Conservation (phyloP, 2,113 vertebrate species). For the Protobothrops flavoviridis region DNA sequence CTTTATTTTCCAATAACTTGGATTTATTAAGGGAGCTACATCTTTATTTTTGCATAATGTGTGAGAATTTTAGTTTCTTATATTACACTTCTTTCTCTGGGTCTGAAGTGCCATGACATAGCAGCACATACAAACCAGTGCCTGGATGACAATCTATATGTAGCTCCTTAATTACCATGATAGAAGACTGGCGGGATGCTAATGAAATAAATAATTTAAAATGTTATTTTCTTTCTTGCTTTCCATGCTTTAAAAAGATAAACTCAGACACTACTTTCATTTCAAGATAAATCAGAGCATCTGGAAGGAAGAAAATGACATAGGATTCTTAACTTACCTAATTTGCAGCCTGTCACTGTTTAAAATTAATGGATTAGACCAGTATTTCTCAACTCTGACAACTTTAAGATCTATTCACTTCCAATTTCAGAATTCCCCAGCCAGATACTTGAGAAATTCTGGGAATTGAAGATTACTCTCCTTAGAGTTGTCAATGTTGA, state of each 20-base stretch:
- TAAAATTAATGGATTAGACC: background rate
- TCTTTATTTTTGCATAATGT: background rate
- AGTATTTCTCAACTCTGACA: background rate
- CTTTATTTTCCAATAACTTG: accelerated
- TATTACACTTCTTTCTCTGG: background rate
- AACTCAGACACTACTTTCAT: background rate
- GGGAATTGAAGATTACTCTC: background rate
- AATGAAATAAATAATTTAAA: background rate
- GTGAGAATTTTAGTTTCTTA: background rate
- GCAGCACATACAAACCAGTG: too few species aligned
- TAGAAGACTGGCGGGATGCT: background rate
- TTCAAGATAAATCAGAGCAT: background rate
- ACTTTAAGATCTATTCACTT: background rate
- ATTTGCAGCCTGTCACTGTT: background rate
- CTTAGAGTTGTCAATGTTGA: background rate
- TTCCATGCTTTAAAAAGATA: background rate
- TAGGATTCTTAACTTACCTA: background rate
- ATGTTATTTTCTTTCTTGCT: background rate
- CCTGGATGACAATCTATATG: background rate
- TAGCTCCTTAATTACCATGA: background rate
- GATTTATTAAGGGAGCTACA: background rate
- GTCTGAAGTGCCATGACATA: background rate
- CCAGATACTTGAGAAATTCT: background rate
- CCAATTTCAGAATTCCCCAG: background rate
- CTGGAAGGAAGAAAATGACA: background rate